Evolutionary conservation across 1,140 invertebrate genomes (phyloP), one percentile per base, ranked within the genome.

Genomic region (Papilio xuthus): DNA sequence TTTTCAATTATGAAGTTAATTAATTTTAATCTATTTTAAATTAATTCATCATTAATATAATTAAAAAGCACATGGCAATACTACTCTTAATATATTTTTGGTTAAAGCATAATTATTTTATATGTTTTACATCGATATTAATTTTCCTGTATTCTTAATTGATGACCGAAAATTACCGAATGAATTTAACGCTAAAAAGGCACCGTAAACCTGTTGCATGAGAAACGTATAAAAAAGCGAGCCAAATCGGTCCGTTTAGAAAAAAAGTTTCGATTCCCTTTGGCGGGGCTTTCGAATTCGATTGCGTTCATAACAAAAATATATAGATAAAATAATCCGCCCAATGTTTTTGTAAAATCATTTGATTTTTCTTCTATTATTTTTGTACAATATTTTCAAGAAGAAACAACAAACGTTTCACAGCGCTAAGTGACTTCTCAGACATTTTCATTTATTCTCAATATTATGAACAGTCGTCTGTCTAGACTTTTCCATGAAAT

Each of bases 201-300:
- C 10, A 6, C 56, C 56, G 7, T 32, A 28, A 15, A 67, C 60
- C 60, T 67, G 60, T 67, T 67, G 60, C 60, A 32, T 67, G 60
- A 67, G 60, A 63, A 63, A 63, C 23, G 26, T 67, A 67, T 67
- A 32, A 67, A 67, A 67, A 67, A 67, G 28, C 60, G 60, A 67
- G 13, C 60, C 60, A 67, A 67, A 67, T 67, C 60, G 60, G 60
- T 67, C 60, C 26, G 60, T 67, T 67, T 32, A 15, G 12, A 67
- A 67, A 67, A 32, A 67, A 67, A 67, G 26, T 26, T 67, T 13
- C 60, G 32, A 67, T 67, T 28, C 12, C 60, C 60, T 67, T 67
- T 67, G 26, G 4, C 60, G 26, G 60, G 26, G 60, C 26, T 67
- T 28, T 67, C 2, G 4, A 28, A 32, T 28, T 67, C 60, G 13